Percentiles rank a stretch among this genome's conserved stretches.
phyloP scores from a whole-genome alignment of 2,888 invertebrate species.

The Polia nebulosa region DNA sequence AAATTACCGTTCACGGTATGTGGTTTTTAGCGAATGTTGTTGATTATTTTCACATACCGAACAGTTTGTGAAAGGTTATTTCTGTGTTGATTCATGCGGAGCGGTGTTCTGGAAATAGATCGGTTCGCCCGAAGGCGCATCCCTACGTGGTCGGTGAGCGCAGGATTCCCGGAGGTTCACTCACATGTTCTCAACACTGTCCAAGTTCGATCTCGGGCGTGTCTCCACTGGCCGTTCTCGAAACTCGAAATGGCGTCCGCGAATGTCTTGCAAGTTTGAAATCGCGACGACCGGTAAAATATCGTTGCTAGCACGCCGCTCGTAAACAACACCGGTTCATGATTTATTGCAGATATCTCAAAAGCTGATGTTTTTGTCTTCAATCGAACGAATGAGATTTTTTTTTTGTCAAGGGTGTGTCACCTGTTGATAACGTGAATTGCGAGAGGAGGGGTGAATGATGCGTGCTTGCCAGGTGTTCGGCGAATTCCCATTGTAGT shows the following conservation, averaged over 20 bases:
- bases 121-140: conserved; percentile 86
- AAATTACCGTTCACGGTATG: conserved; percentile 89
- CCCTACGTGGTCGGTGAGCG: conserved; percentile 80
- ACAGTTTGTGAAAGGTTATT: conserved; percentile 90
- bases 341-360: conserved; percentile 60
- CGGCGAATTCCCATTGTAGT: conserved; percentile 42
- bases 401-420: conserved; percentile 82
- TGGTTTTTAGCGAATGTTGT: conserved; percentile 83
- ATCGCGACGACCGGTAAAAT: conserved; percentile 89
- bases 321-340: conserved; percentile 70
- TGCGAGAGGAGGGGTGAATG: conserved; percentile 67
- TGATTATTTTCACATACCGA: conserved; percentile 85
- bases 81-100: conserved; percentile 91
- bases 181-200: conserved; percentile 62
- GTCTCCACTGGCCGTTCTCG: conserved; percentile 77
- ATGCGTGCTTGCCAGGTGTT: conserved; percentile 74
- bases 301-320: conserved; percentile 76
- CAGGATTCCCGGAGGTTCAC: conserved; percentile 82
- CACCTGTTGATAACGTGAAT: conserved; percentile 84
- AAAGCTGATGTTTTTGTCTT: conserved; percentile 57
- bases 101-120: conserved; percentile 90
- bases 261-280: conserved; percentile 86
- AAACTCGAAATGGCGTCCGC: conserved; percentile 90
- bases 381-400: conserved; percentile 60
- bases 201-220: conserved; percentile 80